Conservation (phyloP, 1,140 invertebrate genomes). For the Rhynchophorus ferrugineus region DNA sequence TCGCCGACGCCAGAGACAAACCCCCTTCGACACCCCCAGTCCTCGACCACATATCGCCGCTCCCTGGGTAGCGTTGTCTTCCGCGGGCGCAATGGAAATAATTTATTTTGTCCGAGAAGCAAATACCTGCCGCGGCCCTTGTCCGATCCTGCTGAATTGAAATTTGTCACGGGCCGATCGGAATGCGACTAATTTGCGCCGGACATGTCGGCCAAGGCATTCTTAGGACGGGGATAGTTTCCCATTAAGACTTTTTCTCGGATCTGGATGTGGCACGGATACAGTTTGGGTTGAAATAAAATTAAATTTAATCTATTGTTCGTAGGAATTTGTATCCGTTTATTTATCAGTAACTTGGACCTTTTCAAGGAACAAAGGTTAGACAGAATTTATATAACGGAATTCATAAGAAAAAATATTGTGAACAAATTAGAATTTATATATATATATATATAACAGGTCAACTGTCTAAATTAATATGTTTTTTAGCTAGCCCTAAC, state of each 20-base stretch:
- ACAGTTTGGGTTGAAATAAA: neutral
- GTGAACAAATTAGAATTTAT: no score
- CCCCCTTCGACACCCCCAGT: slow-evolving; percentile 10
- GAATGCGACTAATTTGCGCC: neutral
- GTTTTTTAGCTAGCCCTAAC: no score
- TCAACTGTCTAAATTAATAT: no score
- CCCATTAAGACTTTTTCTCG: neutral
- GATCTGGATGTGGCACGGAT: neutral
- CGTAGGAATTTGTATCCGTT: no score
- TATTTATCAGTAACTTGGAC: no score
- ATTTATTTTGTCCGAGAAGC: no score
- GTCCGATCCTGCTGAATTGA: neutral
- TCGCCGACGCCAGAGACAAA: slow-evolving; percentile 14
- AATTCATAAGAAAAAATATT: no score
- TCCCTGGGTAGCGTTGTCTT: neutral
- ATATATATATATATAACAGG: no score
- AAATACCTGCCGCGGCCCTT: neutral
- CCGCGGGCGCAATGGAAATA: neutral
- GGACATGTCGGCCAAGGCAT: neutral
- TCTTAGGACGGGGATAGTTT: neutral
- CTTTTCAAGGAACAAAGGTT: no score
- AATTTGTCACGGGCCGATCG: neutral
- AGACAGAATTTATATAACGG: no score
- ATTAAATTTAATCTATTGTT: no score
- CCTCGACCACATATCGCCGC: slow-evolving; percentile 6